Percentiles rank a stretch among this genome's conserved stretches.
Conservation (phyloP, 92 coral and sea anemone species). For the Phenganax subtilis region DNA sequence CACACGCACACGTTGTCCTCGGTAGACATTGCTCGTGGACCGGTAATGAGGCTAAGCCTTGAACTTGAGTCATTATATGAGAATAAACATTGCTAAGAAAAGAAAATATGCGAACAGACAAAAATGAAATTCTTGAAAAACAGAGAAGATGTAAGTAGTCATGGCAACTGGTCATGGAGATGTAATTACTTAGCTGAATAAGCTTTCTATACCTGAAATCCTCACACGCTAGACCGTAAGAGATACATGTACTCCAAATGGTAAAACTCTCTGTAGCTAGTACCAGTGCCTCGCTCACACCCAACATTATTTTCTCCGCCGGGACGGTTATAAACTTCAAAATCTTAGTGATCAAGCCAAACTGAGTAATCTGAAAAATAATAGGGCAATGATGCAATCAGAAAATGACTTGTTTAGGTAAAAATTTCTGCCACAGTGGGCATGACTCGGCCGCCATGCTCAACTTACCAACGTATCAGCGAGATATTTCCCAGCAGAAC, state of each 20-base stretch:
- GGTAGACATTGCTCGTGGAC: slow-evolving; percentile 28
- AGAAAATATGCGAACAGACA: background rate
- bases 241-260: slow-evolving; percentile 74
- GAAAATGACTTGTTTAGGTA: slow-evolving; percentile 9
- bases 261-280: slow-evolving; percentile 77
- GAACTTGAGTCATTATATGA: slow-evolving; percentile 65
- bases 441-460: background rate
- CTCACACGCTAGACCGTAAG: slow-evolving; percentile 86
- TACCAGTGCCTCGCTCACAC: slow-evolving; percentile 48
- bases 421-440: background rate
- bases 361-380: slow-evolving; percentile 57
- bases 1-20: slow-evolving; percentile 56
- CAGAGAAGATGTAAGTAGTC: background rate
- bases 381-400: background rate
- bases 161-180: background rate
- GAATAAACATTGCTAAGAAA: slow-evolving; percentile 63
- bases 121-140: background rate
- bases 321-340: slow-evolving; percentile 69
- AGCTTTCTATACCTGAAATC: slow-evolving; percentile 58
- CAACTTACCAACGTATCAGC: slow-evolving; percentile 67
- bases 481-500: slow-evolving; percentile 75
- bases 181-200: background rate
- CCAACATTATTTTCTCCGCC: slow-evolving; percentile 64
- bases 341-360: slow-evolving; percentile 60
- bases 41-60: slow-evolving; percentile 57